A percentile compares a stretch with the other conserved stretches of the same genome.
Conservation (phyloP, 1,140 invertebrate species). For the Microplitis mediator region DNA sequence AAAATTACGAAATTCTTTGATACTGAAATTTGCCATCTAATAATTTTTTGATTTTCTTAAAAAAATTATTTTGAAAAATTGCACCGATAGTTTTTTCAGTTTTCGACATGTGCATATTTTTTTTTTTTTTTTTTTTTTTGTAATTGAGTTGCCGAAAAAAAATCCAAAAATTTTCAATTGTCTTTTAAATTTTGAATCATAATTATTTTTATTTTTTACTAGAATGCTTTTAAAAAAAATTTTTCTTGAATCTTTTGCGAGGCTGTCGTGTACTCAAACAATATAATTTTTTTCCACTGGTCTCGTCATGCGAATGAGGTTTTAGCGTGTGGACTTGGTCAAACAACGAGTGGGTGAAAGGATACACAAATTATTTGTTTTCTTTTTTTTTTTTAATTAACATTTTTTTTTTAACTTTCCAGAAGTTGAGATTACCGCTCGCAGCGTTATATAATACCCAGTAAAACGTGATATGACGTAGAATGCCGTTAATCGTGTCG, state of each 20-base stretch:
- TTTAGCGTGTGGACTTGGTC: slow-evolving; percentile 24
- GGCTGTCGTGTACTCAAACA: background rate
- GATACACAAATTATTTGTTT: slow-evolving; percentile 12
- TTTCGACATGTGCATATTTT: too few relatives aligned
- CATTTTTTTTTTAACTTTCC: background rate
- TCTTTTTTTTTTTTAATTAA: background rate
- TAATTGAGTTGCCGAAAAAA: too few relatives aligned
- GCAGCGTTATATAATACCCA: too few relatives aligned
- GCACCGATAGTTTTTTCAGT: too few relatives aligned
- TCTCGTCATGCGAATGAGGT: slow-evolving; percentile 23
- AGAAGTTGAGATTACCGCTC: background rate
- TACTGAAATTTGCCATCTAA: background rate
- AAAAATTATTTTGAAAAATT: too few relatives aligned
- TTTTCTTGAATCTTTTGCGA: background rate
- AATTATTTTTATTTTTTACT: background rate
- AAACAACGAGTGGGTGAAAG: background rate
- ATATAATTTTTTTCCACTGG: background rate
- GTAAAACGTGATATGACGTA: too few relatives aligned
- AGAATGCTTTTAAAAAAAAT: background rate
- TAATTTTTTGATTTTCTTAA: too few relatives aligned
- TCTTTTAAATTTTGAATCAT: background rate
- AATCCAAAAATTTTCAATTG: too few relatives aligned
- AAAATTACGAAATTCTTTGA: too few relatives aligned
- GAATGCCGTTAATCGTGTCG: slow-evolving; percentile 15
- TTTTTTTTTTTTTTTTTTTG: too few relatives aligned